phyloP scores from a whole-genome alignment of 1,140 invertebrate genomes.

The Neodiprion fabricii region DNA sequence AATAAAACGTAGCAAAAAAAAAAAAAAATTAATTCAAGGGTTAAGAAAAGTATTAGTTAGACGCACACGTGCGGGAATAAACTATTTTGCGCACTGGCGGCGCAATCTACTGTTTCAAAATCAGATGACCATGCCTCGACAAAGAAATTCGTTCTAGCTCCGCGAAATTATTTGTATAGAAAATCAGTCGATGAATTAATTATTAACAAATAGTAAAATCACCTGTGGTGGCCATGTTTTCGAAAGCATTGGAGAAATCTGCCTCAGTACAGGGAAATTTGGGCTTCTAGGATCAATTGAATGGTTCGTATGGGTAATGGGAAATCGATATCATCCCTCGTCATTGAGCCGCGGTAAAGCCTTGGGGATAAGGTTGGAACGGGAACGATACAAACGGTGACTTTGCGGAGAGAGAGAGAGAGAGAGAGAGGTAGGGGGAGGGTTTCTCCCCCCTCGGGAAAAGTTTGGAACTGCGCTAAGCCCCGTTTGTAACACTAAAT shows the following conservation, averaged over 20 bases:
- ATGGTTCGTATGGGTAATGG: slow-evolving; percentile 35
- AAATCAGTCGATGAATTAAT: slow-evolving; percentile 11
- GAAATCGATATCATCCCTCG: slow-evolving; percentile 39
- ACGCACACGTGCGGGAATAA: too few species aligned
- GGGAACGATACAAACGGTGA: slow-evolving; percentile 12
- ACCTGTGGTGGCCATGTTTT: slow-evolving; percentile 20
- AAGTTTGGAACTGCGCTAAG: slow-evolving; percentile 2
- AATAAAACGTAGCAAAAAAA: neutral
- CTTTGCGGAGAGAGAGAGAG: neutral
- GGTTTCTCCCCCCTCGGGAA: neutral
- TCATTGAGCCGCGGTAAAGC: neutral
- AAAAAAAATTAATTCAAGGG: neutral
- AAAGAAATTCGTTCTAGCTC: neutral
- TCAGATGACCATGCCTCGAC: neutral
- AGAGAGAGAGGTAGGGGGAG: too few species aligned
- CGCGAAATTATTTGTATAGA: neutral
- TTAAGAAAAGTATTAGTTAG: too few species aligned
- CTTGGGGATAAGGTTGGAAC: slow-evolving; percentile 14
- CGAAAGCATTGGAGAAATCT: slow-evolving; percentile 24
- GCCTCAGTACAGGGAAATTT: slow-evolving; percentile 36
- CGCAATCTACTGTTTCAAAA: neutral
- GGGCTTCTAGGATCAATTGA: slow-evolving; percentile 41
- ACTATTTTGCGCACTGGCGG: neutral
- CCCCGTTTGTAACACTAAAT: slow-evolving; percentile 24
- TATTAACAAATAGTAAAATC: neutral